These are phyloP conservation scores for Scotopteryx bipunctaria DNA, from an alignment of 2,888 invertebrate genomes.

Conservation along the genomic window DNA sequence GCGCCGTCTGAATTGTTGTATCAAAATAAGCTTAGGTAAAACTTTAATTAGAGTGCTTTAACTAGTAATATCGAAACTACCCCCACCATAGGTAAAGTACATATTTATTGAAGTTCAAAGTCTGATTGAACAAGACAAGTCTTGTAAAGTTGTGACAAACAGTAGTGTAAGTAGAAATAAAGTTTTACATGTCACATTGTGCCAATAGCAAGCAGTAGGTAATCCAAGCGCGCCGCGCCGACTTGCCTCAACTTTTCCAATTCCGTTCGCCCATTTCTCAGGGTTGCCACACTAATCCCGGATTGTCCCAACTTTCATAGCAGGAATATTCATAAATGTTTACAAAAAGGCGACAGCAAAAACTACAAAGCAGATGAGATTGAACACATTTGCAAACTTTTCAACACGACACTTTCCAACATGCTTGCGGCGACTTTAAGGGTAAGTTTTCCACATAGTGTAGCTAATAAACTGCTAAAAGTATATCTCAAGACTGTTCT, in stretches of 20 bases:
- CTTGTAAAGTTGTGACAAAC: constrained; percentile 27
- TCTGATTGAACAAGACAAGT: constrained; percentile 11
- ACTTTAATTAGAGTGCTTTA: no score
- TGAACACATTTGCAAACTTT: constrained; percentile 33
- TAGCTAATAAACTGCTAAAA: no score
- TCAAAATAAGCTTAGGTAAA: no score
- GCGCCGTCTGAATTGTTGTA: no score
- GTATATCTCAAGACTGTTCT: no score
- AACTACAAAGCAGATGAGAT: constrained; percentile 52
- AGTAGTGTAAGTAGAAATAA: constrained; percentile 43
- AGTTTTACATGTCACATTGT: constrained; percentile 59
- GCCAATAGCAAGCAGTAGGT: constrained; percentile 55
- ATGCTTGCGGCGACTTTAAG: constrained; percentile 12
- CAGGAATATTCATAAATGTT: constrained; percentile 60
- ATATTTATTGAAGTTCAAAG: constrained; percentile 2
- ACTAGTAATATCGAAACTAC: no score
- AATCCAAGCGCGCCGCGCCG: constrained; percentile 57
- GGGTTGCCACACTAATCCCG: constrained; percentile 62
- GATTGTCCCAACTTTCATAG: constrained; percentile 59
- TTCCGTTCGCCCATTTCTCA: constrained; percentile 66
- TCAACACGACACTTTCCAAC: constrained; percentile 7
- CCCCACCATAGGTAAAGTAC: no score
- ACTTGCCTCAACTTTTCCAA: constrained; percentile 70
- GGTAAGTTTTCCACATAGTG: no score
- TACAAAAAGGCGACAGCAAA: constrained; percentile 48